phyloP scores from a whole-genome alignment of 2,888 invertebrate genomes.

The Teleiodes luculella region DNA sequence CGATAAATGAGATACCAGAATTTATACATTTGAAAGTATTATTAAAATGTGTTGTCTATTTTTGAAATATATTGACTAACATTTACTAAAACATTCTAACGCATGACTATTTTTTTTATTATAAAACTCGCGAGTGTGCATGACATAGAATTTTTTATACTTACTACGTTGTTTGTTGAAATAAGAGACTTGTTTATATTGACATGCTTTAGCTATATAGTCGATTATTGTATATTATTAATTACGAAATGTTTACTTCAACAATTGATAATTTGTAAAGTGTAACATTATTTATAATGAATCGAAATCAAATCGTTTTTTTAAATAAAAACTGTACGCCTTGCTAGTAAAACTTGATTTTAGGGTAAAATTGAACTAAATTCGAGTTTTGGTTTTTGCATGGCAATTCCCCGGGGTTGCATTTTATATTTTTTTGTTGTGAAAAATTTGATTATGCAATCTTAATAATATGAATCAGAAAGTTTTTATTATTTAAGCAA shows the following conservation, averaged over 20 bases:
- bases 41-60: slow-evolving; percentile 23
- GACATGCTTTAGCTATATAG: slow-evolving; percentile 54
- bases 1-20: slow-evolving; percentile 37
- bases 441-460: slow-evolving; percentile 77
- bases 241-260: slow-evolving; percentile 69
- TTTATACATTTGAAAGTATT: slow-evolving; percentile 35
- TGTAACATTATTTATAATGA: slow-evolving; percentile 19
- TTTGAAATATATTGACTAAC: slow-evolving; percentile 75
- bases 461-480: slow-evolving; percentile 40
- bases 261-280: slow-evolving; percentile 44
- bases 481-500: slow-evolving; percentile 33
- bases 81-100: slow-evolving; percentile 70
- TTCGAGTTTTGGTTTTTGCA: slow-evolving; percentile 72
- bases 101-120: slow-evolving; percentile 65
- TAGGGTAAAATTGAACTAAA: slow-evolving; percentile 49
- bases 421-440: slow-evolving; percentile 66
- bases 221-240: slow-evolving; percentile 39
- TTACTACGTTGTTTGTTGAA: slow-evolving; percentile 19
- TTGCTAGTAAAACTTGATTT: slow-evolving; percentile 72
- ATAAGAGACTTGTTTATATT: slow-evolving; percentile 45
- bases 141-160: slow-evolving; percentile 50
- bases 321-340: slow-evolving; percentile 46
- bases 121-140: slow-evolving; percentile 73
- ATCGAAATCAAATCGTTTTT: slow-evolving; percentile 30
- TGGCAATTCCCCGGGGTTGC: slow-evolving; percentile 74